phyloP scores from a whole-genome alignment of 2,888 invertebrate species.

The Xestobium rufovillosum region DNA sequence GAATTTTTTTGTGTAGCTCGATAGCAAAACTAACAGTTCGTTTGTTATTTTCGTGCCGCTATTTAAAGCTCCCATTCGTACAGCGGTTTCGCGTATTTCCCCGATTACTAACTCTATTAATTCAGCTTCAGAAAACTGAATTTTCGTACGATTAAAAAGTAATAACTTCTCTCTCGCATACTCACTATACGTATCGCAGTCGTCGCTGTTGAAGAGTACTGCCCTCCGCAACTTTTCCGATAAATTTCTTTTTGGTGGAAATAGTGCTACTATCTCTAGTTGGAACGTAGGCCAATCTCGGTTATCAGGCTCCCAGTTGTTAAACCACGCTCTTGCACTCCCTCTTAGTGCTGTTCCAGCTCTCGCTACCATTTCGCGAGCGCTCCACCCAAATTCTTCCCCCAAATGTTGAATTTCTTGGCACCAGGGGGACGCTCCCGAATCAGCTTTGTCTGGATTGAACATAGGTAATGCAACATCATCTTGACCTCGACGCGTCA shows the following conservation, averaged over 20 bases:
- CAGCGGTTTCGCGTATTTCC: no score
- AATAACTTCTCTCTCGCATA: no score
- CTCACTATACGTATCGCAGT: no score
- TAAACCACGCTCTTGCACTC: constrained; percentile 7
- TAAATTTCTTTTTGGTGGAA: constrained; percentile 10
- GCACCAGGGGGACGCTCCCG: constrained; percentile 11
- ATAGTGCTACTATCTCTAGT: constrained; percentile 1
- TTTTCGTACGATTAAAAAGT: no score
- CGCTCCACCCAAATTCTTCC: constrained; percentile 11
- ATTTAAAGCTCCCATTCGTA: no score
- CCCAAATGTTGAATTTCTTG: constrained; percentile 14
- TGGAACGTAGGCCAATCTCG: constrained; percentile 9
- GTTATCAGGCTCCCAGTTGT: constrained; percentile 9
- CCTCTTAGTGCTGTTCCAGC: constrained; percentile 8
- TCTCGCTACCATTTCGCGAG: constrained; percentile 4
- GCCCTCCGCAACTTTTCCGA: constrained; percentile 10
- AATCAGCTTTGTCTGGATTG: constrained; percentile 11
- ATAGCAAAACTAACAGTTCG: no score
- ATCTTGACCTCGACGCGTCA: no score
- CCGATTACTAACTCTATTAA: no score
- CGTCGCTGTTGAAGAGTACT: no score
- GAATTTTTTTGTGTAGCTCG: no score
- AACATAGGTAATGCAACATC: constrained; percentile 15
- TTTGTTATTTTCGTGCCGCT: no score
- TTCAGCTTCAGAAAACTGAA: no score